Conservation (phyloP, 1,140 invertebrate species). For the Amphibalanus amphitrite region DNA sequence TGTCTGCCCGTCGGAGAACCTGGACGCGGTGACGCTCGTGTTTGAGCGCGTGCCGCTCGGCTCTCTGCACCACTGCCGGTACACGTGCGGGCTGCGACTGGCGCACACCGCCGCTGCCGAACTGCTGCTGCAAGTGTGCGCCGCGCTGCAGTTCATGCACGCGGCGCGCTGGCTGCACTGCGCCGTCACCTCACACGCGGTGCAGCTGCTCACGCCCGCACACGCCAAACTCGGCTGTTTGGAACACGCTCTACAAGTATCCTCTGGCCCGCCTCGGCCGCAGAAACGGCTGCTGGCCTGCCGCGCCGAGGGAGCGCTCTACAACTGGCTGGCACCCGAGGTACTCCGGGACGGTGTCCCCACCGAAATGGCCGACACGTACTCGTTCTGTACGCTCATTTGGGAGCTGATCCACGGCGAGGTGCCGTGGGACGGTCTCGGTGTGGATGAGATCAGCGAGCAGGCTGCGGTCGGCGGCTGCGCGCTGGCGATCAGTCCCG, state of each 20-base stretch:
- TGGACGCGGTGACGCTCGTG: constrained; percentile 26
- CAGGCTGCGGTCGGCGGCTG: not conserved
- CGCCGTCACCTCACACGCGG: constrained; percentile 29
- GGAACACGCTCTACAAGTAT: constrained; percentile 24
- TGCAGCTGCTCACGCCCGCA: constrained; percentile 24
- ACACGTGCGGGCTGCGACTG: constrained; percentile 11
- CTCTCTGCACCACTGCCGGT: constrained; percentile 26
- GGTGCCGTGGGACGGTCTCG: not conserved
- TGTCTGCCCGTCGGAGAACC: constrained; percentile 25
- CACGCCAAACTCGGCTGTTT: constrained; percentile 30
- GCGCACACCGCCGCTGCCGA: constrained; percentile 18
- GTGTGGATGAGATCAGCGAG: not conserved
- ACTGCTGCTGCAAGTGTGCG: constrained; percentile 25
- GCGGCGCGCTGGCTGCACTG: constrained; percentile 27
- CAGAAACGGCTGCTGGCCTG: not conserved
- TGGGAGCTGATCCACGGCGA: not conserved
- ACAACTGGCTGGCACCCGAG: constrained; percentile 1
- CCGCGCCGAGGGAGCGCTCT: not conserved
- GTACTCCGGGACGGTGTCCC: not conserved
- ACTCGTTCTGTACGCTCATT: not conserved
- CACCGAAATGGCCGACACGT: not conserved
- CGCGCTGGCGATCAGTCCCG: not conserved
- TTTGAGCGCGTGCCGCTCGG: constrained; percentile 27
- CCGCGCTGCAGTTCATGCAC: constrained; percentile 30
- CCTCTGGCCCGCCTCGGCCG: not conserved